Percentiles rank a stretch among this genome's conserved stretches.
These are phyloP conservation scores for Heterotilapia buettikoferi DNA, from an alignment of 2,113 vertebrate species.

Conservation along the genomic window DNA sequence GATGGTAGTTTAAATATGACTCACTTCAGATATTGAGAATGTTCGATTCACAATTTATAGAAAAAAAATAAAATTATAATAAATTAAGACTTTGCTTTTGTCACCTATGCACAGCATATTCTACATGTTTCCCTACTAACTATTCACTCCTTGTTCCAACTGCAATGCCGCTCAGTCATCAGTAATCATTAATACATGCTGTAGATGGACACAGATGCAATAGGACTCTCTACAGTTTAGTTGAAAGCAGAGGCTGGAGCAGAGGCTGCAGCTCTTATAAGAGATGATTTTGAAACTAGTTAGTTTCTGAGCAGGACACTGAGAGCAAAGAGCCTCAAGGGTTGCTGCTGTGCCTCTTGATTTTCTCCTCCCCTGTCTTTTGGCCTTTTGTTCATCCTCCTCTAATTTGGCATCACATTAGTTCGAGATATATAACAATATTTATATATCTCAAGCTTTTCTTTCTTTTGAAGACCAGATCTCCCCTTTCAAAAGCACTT, in stretches of 20 bases:
- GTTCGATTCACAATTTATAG: neutral
- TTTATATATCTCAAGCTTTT: neutral
- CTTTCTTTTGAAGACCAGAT: neutral
- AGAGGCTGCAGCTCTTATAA: neutral
- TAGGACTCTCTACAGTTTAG: neutral
- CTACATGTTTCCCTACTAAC: neutral
- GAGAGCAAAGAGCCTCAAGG: neutral
- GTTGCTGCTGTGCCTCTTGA: neutral
- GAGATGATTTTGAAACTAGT: neutral
- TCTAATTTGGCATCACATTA: neutral
- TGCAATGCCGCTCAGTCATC: neutral
- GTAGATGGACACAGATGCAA: neutral
- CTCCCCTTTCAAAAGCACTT: neutral
- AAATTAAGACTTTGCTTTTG: neutral
- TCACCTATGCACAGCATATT: neutral
- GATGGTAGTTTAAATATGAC: neutral
- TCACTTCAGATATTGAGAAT: neutral
- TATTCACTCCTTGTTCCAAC: neutral
- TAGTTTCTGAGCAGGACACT: neutral
- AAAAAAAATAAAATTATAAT: neutral
- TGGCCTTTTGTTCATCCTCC: neutral
- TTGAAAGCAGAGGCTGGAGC: neutral
- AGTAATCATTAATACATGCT: neutral
- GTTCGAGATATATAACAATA: neutral
- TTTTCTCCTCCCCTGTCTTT: neutral